These are phyloP conservation scores for Linnaemya vulpina DNA, from an alignment of 2,888 invertebrate species.

Conservation along the genomic window DNA sequence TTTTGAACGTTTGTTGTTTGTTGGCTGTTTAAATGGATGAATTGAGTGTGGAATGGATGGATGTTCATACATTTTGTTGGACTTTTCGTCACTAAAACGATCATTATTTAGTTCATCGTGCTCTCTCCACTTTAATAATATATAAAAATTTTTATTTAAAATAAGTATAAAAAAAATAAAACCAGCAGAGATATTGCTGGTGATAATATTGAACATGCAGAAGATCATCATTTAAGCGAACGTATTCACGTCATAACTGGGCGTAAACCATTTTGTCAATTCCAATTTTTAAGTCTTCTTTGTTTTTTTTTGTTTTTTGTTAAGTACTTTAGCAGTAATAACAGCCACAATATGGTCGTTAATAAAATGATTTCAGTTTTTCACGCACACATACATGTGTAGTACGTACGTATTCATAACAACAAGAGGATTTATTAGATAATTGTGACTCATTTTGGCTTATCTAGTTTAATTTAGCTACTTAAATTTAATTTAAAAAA, in stretches of 20 bases:
- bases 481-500: slow-evolving; percentile 53
- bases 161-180: slow-evolving; percentile 18
- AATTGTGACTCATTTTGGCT: slow-evolving; percentile 61
- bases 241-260: slow-evolving; percentile 72
- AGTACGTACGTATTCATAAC: not conserved
- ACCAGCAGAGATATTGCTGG: slow-evolving; percentile 50
- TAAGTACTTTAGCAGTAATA: slow-evolving; percentile 69
- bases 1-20: slow-evolving; percentile 46
- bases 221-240: slow-evolving; percentile 60
- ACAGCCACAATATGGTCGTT: slow-evolving; percentile 59
- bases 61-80: slow-evolving; percentile 37
- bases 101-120: slow-evolving; percentile 42
- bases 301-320: slow-evolving; percentile 43
- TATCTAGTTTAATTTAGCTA: slow-evolving; percentile 61
- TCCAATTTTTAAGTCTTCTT: slow-evolving; percentile 9
- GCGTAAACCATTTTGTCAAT: slow-evolving; percentile 71
- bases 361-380: slow-evolving; percentile 59
- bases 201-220: slow-evolving; percentile 50
- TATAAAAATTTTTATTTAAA: slow-evolving; percentile 31
- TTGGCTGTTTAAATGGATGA: not conserved
- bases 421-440: slow-evolving; percentile 66
- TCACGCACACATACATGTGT: not conserved
- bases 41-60: slow-evolving; percentile 7
- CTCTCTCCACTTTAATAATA: slow-evolving; percentile 49
- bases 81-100: slow-evolving; percentile 52